phyloP scores from a whole-genome alignment of 2,113 vertebrate species.

The Notarius quadriscutis region DNA sequence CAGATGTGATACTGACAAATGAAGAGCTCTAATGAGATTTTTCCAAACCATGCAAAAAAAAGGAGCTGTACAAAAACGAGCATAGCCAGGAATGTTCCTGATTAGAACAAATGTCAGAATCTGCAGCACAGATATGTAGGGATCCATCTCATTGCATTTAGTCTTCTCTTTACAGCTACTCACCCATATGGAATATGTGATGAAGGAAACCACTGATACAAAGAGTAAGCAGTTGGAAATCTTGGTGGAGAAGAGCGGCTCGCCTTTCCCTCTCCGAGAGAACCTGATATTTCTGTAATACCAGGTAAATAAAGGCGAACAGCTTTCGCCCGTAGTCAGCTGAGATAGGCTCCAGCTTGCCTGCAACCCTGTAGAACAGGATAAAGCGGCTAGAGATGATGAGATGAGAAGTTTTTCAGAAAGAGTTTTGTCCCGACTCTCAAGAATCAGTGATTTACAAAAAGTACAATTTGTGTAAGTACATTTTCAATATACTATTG shows the following conservation, averaged over 20 bases:
- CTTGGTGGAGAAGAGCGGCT: slow-evolving; percentile 84
- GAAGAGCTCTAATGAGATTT: slow-evolving; percentile 86
- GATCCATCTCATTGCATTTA: slow-evolving; percentile 94
- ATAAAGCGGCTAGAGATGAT: too few relatives aligned
- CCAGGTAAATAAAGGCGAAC: slow-evolving; percentile 92
- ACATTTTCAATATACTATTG: too few relatives aligned
- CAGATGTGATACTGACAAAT: slow-evolving; percentile 99
- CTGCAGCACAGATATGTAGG: slow-evolving; percentile 88
- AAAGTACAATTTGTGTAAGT: too few relatives aligned
- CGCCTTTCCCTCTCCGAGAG: slow-evolving; percentile 90
- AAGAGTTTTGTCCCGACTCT: too few relatives aligned
- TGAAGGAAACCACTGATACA: slow-evolving; percentile 84
- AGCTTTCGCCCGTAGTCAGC: slow-evolving; percentile 57
- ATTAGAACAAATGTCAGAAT: slow-evolving; percentile 96
- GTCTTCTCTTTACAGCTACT: slow-evolving; percentile 96
- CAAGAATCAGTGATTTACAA: too few relatives aligned
- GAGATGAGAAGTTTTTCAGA: too few relatives aligned
- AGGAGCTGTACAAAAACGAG: slow-evolving; percentile 92
- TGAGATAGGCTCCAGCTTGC: too few relatives aligned
- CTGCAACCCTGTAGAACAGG: too few relatives aligned
- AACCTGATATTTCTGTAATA: slow-evolving; percentile 86
- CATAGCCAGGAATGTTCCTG: slow-evolving; percentile 93
- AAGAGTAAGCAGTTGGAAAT: slow-evolving; percentile 89
- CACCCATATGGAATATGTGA: slow-evolving; percentile 96
- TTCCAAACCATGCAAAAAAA: slow-evolving; percentile 97